Base-by-base conservation (phyloP, 2,113 vertebrate genomes). In the Pterocles burchelli region DNA sequence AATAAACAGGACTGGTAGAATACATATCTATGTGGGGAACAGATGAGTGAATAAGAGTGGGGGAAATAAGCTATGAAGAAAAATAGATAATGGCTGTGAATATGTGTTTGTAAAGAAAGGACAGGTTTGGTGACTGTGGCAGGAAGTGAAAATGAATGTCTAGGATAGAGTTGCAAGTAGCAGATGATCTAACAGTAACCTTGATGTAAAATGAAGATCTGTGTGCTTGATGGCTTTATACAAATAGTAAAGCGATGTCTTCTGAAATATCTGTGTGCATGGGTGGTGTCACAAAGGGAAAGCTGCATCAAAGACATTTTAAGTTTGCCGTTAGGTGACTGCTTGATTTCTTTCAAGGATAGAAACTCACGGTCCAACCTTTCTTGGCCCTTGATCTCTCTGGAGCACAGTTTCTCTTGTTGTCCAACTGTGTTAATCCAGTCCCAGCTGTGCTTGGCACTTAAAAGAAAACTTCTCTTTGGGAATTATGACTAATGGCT, bases 401-500 rank as follows among this genome's bases (percentile, higher is more conserved):
- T 94, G 92, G 88, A 95, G 75, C 59, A 91, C 54, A 84, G 79
- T 88, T 95, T 93, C 52, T 9, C 51, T 67, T 84, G 62, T n/a
- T 95, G 88, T 94, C 85, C 83, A 93, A 85, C 94, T 94, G 63
- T 92, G 85, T 71, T 94, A 89, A 81, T 66, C 43, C 61, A 54
- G 65, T 74, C 48, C 79, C 94, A 95, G 92, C 92, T 90, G 85
- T 84, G 85, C 85, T 96, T 96, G 94, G 92, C 95, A 67, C 85
- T 85, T 31, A 13, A 2, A 66, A 92, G 45, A 49, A 31, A 83
- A 62, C 16, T 85, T 59, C 73, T 92, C 55, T 73, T 86, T 25
- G 85, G 88, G 76, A 95, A 83, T 90, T 96, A 93, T 94, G 94
- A 95, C 72, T 96, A 97, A 95, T 83, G 62, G 49, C 71, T 70